These are phyloP conservation scores for Leucoraja erinaceus DNA, from an alignment of 2,113 vertebrate species.

Conservation along the genomic window DNA sequence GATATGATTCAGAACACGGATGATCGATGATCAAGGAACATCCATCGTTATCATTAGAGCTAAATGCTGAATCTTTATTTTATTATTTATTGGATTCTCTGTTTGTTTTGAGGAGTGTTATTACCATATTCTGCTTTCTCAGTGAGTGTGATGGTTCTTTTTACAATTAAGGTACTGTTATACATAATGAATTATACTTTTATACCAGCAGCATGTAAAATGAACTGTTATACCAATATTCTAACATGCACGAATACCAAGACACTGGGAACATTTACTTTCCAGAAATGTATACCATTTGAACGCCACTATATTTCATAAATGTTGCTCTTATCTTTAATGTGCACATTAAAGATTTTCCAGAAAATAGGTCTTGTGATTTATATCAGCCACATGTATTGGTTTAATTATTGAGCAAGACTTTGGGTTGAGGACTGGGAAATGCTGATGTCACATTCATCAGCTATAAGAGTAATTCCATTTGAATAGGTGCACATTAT, in stretches of 20 bases:
- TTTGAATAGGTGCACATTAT: slow-evolving; percentile 29
- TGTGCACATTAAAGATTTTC: slow-evolving; percentile 12
- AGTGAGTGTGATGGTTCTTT: background rate
- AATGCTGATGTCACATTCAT: background rate
- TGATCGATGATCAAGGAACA: background rate
- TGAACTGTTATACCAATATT: background rate
- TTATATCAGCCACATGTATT: background rate
- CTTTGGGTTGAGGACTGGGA: background rate
- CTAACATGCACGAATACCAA: background rate
- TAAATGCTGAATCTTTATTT: background rate
- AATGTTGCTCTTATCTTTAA: slow-evolving; percentile 6
- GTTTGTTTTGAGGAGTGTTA: too few species aligned
- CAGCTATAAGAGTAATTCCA: background rate
- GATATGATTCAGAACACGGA: background rate
- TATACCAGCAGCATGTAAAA: slow-evolving; percentile 2
- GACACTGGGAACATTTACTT: background rate
- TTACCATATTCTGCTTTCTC: background rate
- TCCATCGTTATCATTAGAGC: too few species aligned
- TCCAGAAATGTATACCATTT: background rate
- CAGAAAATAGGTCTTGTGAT: background rate
- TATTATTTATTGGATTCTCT: background rate
- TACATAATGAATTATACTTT: background rate
- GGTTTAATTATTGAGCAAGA: slow-evolving; percentile 18
- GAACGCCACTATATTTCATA: slow-evolving; percentile 2
- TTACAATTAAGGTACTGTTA: background rate